These are phyloP conservation scores for Andrena praecox DNA, from an alignment of 2,888 invertebrate species.

Conservation along the genomic window DNA sequence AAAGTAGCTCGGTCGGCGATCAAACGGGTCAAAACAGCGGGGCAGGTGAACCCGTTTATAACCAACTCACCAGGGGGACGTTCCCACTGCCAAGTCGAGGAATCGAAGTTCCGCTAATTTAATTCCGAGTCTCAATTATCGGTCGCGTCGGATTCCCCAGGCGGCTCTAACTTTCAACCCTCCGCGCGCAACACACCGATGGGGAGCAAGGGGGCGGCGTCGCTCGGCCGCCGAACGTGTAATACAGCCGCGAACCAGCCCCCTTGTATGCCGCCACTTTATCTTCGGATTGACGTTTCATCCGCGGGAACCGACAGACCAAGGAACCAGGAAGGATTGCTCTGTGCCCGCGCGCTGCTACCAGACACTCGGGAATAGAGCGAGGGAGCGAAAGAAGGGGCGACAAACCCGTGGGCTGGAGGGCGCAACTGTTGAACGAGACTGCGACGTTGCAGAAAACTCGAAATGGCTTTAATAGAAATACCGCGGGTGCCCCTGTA, in stretches of 20 bases:
- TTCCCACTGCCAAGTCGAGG: constrained; percentile 33
- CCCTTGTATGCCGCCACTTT: constrained; percentile 61
- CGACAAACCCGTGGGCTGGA: constrained; percentile 10
- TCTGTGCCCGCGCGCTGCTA: constrained; percentile 36
- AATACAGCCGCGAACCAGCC: constrained; percentile 58
- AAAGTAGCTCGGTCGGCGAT: constrained; percentile 14
- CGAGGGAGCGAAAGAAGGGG: constrained; percentile 23
- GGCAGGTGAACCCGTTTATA: constrained; percentile 51
- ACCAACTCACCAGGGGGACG: constrained; percentile 39
- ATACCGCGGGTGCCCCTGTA: not conserved
- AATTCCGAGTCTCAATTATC: constrained; percentile 77
- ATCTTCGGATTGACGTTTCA: constrained; percentile 72
- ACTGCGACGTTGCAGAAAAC: constrained; percentile 13
- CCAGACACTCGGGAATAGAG: constrained; percentile 35
- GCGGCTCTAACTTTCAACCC: constrained; percentile 71
- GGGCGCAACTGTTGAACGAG: constrained; percentile 11
- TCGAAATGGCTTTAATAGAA: not conserved
- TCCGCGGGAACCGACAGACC: constrained; percentile 60
- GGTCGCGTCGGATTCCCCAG: constrained; percentile 69
- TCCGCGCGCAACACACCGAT: constrained; percentile 21
- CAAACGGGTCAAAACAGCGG: constrained; percentile 5
- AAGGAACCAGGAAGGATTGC: constrained; percentile 50
- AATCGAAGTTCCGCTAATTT: constrained; percentile 76
- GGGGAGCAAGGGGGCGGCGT: constrained; percentile 6
- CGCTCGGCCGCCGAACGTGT: constrained; percentile 34